These are phyloP conservation scores for Amphiura filiformis DNA, from an alignment of 35 echinoderm and acorn worm species.

Conservation along the genomic window DNA sequence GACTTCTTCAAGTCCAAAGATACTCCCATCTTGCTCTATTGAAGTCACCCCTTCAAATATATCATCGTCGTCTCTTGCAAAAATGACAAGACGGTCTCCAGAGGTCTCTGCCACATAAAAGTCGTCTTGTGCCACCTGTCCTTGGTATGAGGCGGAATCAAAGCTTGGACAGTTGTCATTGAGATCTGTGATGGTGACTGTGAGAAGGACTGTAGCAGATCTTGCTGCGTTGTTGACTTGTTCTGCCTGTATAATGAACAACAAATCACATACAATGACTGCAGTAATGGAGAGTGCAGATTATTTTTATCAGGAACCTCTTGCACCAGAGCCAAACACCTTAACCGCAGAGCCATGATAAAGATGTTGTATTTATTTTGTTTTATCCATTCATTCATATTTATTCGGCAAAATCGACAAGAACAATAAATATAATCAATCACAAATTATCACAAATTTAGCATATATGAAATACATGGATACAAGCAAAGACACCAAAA, in stretches of 20 bases:
- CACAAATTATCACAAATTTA: no score
- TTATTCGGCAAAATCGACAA: no score
- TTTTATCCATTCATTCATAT: no score
- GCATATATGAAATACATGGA: no score
- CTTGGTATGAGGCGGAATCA: background rate
- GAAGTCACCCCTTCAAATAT: background rate
- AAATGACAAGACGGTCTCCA: background rate
- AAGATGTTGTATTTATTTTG: no score
- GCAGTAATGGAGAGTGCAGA: no score
- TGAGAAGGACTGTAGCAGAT: background rate
- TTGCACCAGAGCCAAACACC: no score
- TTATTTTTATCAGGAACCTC: no score
- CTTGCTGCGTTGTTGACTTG: background rate
- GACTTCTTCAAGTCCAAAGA: background rate
- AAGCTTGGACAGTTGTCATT: background rate
- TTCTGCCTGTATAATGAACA: background rate
- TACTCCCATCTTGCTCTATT: background rate
- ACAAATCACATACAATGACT: background rate
- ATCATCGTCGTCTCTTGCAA: background rate
- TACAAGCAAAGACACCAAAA: no score
- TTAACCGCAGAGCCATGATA: no score
- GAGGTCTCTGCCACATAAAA: background rate
- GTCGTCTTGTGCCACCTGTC: background rate
- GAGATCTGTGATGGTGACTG: background rate
- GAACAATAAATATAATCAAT: no score